Conservation (phyloP, 2,888 invertebrate species). For the Mythimna impura region DNA sequence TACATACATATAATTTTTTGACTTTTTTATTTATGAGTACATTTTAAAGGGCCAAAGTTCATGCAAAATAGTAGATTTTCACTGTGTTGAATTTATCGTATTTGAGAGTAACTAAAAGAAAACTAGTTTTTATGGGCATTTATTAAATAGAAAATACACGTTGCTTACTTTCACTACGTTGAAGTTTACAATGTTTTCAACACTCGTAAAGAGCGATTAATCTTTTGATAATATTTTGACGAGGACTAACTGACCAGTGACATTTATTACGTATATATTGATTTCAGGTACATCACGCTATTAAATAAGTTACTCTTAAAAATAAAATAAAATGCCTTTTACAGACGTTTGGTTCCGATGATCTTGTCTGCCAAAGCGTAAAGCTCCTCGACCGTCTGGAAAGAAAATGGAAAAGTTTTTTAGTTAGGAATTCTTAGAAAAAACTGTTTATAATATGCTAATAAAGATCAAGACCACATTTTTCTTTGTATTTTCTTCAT, state of each 20-base stretch:
- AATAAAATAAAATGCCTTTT: slow-evolving; percentile 56
- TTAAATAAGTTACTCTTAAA: slow-evolving; percentile 62
- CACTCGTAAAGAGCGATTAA: slow-evolving; percentile 48
- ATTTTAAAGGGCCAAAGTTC: too few relatives aligned
- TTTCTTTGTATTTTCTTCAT: too few relatives aligned
- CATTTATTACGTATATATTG: slow-evolving; percentile 51
- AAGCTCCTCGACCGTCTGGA: slow-evolving; percentile 93
- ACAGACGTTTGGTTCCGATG: slow-evolving; percentile 88
- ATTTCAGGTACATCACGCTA: slow-evolving; percentile 50
- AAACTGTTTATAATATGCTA: not conserved
- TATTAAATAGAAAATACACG: slow-evolving; percentile 76
- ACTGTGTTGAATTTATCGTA: slow-evolving; percentile 2
- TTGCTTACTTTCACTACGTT: slow-evolving; percentile 73
- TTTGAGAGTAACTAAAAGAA: slow-evolving; percentile 10
- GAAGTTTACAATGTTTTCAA: slow-evolving; percentile 72
- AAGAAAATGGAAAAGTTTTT: slow-evolving; percentile 65
- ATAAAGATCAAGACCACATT: not conserved
- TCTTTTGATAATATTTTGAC: slow-evolving; percentile 45
- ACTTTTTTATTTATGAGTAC: too few relatives aligned
- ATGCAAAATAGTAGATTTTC: too few relatives aligned
- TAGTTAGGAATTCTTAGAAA: not conserved
- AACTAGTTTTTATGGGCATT: slow-evolving; percentile 59
- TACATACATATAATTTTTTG: too few relatives aligned
- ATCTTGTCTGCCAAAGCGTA: slow-evolving; percentile 92
- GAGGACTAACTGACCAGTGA: slow-evolving; percentile 44